Evolutionary conservation across 1,140 invertebrate species (phyloP), one percentile per base, ranked within the genome.

Genomic region (Bombus superbus): DNA sequence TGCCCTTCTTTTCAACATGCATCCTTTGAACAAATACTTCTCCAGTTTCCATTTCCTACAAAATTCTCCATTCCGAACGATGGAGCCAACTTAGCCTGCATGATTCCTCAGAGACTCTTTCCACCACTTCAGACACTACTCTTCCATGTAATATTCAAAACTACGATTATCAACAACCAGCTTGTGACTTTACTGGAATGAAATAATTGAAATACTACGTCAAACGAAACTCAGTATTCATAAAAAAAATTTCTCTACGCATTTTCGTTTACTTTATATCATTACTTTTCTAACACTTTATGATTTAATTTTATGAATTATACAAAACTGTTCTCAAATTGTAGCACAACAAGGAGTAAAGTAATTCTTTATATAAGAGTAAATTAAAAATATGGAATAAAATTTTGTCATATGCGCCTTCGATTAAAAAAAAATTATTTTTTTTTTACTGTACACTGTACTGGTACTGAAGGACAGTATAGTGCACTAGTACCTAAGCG

Each of bases 131-230:
- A 64, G 28, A 62, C 40, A 11, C 28, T 28, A 22, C 75, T 77
- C 75, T 62, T 62, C 64, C 75, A 44, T 64, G 59, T 77, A 77
- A 64, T 77, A 77, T 77, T 77, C 75, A 64, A 42, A 22, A 59
- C 59, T 64, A n/a, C 10, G 35, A 64, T 77, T 38, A 77, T 62
- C 59, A 22, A 32, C 59, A 42, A 77, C 25, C n/a, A 15, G 9
- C 28, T 77, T 8, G 28, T 25, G 35, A 76, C 59, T 76, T 59
- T 18, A 59, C 10, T 4, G 3, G 25, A n/a, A n/a, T 32, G 28
- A 42, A 42, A n/a, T 77, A 64, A 42, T 42, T 62, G 40, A 42
- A n/a, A n/a, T 42, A 38, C 18, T 3, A 25, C 11, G 18, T 38
- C 32, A 53, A 53, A 53, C 6, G 18, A 5, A 28, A 15, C 6